phyloP scores from a whole-genome alignment of 2,113 vertebrate species.

The Notiomystis cincta region DNA sequence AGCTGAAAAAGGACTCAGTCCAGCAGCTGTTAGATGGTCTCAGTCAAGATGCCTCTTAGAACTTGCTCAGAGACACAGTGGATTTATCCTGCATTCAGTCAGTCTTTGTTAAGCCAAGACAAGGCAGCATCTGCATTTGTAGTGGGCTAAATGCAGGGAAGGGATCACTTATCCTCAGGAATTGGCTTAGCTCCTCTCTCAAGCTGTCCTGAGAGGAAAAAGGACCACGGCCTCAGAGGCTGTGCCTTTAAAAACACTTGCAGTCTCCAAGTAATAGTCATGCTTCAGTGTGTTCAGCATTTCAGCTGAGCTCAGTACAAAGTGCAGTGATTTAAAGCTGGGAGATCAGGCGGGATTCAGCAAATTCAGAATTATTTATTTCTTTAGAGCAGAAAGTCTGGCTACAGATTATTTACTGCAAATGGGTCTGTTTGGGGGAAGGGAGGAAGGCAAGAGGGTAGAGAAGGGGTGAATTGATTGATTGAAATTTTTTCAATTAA shows the following conservation, averaged over 20 bases:
- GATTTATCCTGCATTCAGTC: not conserved
- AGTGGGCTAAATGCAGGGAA: not conserved
- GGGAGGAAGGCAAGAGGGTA: not conserved
- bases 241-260: slow-evolving; percentile 49
- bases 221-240: not conserved
- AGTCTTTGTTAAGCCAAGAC: not conserved
- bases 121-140: not conserved
- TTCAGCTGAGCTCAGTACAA: slow-evolving; percentile 68
- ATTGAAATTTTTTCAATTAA: slow-evolving; percentile 74
- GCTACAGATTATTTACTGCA: slow-evolving; percentile 67
- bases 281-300: slow-evolving; percentile 51
- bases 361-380: slow-evolving; percentile 70
- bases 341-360: slow-evolving; percentile 64
- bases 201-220: not conserved
- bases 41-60: not conserved
- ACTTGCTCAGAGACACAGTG: not conserved
- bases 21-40: not conserved
- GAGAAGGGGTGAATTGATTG: slow-evolving; percentile 37
- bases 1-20: not conserved
- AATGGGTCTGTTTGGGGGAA: slow-evolving; percentile 46
- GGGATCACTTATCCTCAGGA: not conserved
- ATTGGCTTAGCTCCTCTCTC: not conserved
- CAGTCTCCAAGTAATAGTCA: slow-evolving; percentile 63
- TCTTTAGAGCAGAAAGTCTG: slow-evolving; percentile 52
- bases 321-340: slow-evolving; percentile 67